These are phyloP conservation scores for Zelostemma sp. DNA, from an alignment of 1,140 invertebrate species.

Conservation along the genomic window DNA sequence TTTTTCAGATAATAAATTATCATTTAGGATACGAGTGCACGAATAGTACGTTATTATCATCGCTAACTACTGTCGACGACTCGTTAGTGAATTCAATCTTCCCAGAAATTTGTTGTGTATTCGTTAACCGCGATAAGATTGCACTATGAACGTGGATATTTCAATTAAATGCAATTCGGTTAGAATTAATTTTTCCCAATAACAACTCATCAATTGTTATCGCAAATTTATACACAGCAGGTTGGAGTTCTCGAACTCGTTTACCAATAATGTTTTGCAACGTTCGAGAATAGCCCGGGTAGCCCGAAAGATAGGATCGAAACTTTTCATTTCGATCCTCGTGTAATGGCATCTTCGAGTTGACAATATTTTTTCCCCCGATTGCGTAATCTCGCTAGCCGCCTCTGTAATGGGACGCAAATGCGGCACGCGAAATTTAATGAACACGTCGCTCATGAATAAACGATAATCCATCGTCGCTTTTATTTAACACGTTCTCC, in stretches of 20 bases:
- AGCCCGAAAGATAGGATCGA: background rate
- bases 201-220: no score
- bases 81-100: background rate
- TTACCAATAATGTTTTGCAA: background rate
- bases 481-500: slow-evolving; percentile 30
- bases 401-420: slow-evolving; percentile 36
- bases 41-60: background rate
- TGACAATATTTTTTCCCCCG: background rate
- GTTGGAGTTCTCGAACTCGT: no score
- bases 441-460: slow-evolving; percentile 43
- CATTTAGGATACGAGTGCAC: slow-evolving; percentile 27
- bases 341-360: slow-evolving; percentile 19
- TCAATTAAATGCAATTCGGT: no score
- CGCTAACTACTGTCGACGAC: background rate
- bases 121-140: no score
- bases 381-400: slow-evolving; percentile 29
- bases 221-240: no score
- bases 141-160: no score
- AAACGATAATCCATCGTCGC: slow-evolving; percentile 45
- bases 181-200: no score
- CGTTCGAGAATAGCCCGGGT: background rate
- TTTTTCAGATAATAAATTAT: slow-evolving; percentile 43
- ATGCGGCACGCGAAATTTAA: slow-evolving; percentile 46
- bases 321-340: slow-evolving; percentile 15
- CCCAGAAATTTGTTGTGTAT: background rate